These are phyloP conservation scores for Glaucomys volans DNA, from an alignment of 2,113 vertebrate species.

Conservation along the genomic window DNA sequence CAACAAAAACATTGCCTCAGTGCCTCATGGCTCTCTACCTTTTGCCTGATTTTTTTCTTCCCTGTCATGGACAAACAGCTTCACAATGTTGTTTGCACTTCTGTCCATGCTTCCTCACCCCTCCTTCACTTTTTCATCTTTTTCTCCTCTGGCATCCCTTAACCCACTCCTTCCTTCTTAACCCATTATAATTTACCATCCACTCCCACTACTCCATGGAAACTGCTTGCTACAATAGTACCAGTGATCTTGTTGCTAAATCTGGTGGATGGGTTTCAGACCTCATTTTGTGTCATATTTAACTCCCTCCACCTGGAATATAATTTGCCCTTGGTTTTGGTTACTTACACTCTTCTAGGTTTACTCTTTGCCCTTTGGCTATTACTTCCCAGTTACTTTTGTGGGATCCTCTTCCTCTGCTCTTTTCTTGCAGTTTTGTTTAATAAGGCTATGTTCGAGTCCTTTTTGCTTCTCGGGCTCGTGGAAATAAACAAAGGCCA, in stretches of 20 bases:
- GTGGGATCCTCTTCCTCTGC: background rate
- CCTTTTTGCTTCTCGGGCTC: background rate
- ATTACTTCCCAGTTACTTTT: background rate
- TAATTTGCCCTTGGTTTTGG: constrained; percentile 15
- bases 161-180: background rate
- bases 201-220: background rate
- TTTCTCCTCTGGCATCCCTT: constrained; percentile 12
- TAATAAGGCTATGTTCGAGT: background rate
- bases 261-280: constrained; percentile 17
- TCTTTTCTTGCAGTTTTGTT: constrained; percentile 22
- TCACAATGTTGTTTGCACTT: background rate
- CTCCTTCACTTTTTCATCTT: background rate
- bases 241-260: constrained; percentile 57
- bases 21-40: constrained; percentile 16
- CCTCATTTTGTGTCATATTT: constrained; percentile 49
- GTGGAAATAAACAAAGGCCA: background rate
- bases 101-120: background rate
- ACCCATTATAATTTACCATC: constrained; percentile 33
- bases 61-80: background rate
- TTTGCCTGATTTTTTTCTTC: background rate
- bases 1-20: background rate
- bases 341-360: background rate
- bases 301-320: constrained; percentile 32
- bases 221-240: constrained; percentile 42
- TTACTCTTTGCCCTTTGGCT: constrained; percentile 13